Evolutionary conservation across 2,113 vertebrate species (phyloP).

Genomic region (Ptychochromis oligacanthus): DNA sequence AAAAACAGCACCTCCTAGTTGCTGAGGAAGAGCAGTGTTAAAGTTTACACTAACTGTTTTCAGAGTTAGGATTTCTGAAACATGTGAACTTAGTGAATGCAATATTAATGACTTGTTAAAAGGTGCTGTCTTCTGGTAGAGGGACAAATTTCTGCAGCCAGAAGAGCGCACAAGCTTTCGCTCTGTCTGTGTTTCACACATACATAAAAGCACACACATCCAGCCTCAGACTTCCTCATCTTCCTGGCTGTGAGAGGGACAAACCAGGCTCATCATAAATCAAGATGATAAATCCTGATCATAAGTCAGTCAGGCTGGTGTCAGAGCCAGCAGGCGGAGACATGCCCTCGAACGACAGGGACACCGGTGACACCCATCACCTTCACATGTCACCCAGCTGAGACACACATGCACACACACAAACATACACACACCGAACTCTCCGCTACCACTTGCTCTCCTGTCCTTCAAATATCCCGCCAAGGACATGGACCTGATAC

Average conservation of each 20-base stretch:
- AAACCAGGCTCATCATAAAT: conserved; percentile 69
- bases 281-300: conserved; percentile 76
- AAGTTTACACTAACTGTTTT: not conserved
- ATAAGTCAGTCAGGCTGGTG: conserved; percentile 75
- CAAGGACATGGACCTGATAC: conserved; percentile 61
- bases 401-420: conserved; percentile 47
- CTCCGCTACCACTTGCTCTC: conserved; percentile 36
- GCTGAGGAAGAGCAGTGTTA: conserved; percentile 16
- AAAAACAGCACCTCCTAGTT: conserved; percentile 43
- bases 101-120: not conserved
- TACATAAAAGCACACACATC: not conserved
- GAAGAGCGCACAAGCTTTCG: not conserved
- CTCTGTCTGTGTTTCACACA: not conserved
- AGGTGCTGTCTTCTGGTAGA: not conserved
- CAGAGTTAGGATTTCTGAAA: not conserved
- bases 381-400: conserved; percentile 69
- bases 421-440: conserved; percentile 4
- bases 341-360: conserved; percentile 67
- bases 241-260: conserved; percentile 40
- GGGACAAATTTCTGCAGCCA: not conserved
- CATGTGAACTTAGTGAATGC: not conserved
- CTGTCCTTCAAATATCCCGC: conserved; percentile 65
- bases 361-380: conserved; percentile 72
- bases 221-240: not conserved
- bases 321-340: conserved; percentile 65